Evolutionary conservation across 2,888 invertebrate species (phyloP), one percentile per base, ranked within the genome.

Genomic region (Dryobotodes eremita): DNA sequence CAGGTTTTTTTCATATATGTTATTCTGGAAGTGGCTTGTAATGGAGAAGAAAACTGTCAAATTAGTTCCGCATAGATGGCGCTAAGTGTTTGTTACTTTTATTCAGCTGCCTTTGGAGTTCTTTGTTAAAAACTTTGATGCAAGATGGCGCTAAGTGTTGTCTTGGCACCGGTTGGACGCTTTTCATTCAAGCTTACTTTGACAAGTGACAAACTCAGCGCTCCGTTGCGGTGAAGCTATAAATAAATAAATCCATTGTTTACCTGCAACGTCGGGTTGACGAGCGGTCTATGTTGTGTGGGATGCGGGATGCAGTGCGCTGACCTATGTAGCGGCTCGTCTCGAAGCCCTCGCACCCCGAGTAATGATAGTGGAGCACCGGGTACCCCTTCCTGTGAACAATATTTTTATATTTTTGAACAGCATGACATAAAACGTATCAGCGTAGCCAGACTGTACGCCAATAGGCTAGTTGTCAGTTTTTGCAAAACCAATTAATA

Each of bases 241-340:
- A 4, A 31, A 17, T 11, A 36, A 62, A 62, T 36, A 36, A 62
- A 11, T 11, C 11, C 36, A 36, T 11, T 62, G 11, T 23, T 62
- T 86, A 95, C 97, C 95, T 96, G 97, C 72, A 96, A 84, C 0
- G 96, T 95, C 50, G 97, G 96, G 86, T 97, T 95, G 70, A 93
- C 92, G 0, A 95, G 91, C 0, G 96, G 96, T 10, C 95, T 89
- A 72, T 94, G 94, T n/a, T 93, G 95, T 4, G 95, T 87, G 23
- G 96, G 96, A 26, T 96, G 97, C 26, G 98, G 98, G 89, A 98
- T 98, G 94, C 98, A 98, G 94, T 98, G 98, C 84, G 98, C 98
- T 77, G 98, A 98, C 86, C 98, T 97, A 93, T 98, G 98, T 71
- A 98, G 94, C 55, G 98, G 97, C 86, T 97, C 96, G 87, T 97